Base-by-base conservation (phyloP, 2,797 vertebrate genomes). In the Corythornis leucogaster region DNA sequence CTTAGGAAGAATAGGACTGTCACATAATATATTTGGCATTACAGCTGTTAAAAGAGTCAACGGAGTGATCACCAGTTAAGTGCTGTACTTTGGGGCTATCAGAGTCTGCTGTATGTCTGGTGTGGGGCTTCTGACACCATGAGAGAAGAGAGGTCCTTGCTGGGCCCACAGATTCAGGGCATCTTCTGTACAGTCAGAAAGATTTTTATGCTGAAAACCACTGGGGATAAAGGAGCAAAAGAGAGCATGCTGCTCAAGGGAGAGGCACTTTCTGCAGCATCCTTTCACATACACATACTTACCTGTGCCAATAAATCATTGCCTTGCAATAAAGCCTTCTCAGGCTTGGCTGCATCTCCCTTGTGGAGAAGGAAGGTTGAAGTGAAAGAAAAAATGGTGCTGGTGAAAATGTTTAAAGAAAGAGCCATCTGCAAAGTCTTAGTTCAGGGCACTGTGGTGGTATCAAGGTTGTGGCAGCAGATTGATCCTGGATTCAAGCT, bases 381-480 rank as follows among this genome's bases (percentile, higher is more conserved):
- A 53, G 15, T 3, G 2, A 42, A 45, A 68, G 30, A 58, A 57
- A 28, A 66, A 63, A 17, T 3, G 42, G 6, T 66, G 74, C 69
- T 71, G 62, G 14, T 87, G 50, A 22, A 87, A 66, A 64, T 31
- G 16, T 31, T 50, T 74, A 21, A 31, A 57, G 20, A 42, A 71
- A 59, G 20, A 82, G 35, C 18, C 18, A 9, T 62, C 66, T 55
- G 55, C 63, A 28, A 61, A 61, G 19, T 26, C 48, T 38, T 43
- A 1, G 2, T 20, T 87, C 63, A 18, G 58, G 58, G 30, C 58
- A 7, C 33, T 53, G 43, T 5, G 2, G n/a, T 0, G 2, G 16
- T 31, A 19, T 33, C 38, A 30, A 33, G 38, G 55, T 54, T 2
- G 0, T 21, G 9, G n/a, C 30, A 70, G 9, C 30, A 31, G 30